Conservation (phyloP, 2,888 invertebrate species). For the Hemistola chrysoprasaria region DNA sequence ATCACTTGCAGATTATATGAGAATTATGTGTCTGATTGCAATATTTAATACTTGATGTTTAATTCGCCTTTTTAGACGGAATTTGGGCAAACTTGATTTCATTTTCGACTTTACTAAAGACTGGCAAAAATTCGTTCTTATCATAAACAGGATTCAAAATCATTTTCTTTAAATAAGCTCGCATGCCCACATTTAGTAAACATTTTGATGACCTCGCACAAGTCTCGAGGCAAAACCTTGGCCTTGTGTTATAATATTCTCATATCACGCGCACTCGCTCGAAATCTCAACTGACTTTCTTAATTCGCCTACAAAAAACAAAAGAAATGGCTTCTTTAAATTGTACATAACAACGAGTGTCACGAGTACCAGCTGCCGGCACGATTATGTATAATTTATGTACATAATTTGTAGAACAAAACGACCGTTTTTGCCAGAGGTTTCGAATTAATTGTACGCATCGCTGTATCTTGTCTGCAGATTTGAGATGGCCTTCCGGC, state of each 20-base stretch:
- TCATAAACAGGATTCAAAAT: no score
- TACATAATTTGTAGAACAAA: conserved; percentile 49
- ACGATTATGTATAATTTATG: conserved; percentile 51
- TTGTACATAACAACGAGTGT: conserved; percentile 32
- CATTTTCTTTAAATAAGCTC: no score
- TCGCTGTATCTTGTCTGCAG: conserved; percentile 27
- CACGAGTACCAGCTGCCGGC: conserved; percentile 35
- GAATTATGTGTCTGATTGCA: no score
- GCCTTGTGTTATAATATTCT: conserved; percentile 1
- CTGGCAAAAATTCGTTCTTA: no score
- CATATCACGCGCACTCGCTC: conserved; percentile 7
- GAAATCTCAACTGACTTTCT: conserved; percentile 16
- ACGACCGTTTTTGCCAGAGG: conserved; percentile 40
- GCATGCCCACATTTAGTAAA: no score
- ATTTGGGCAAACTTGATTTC: no score
- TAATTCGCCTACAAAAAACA: conserved; percentile 18
- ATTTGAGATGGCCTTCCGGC: no score
- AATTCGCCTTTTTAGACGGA: no score
- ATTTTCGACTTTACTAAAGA: no score
- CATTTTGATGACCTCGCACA: not conserved
- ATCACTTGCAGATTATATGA: no score
- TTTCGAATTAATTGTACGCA: conserved; percentile 34
- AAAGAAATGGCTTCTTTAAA: conserved; percentile 27
- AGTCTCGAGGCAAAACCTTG: conserved; percentile 3
- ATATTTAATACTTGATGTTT: no score